Base-by-base conservation (phyloP, 92 coral and sea anemone genomes). In the Paramuricea clavata region DNA sequence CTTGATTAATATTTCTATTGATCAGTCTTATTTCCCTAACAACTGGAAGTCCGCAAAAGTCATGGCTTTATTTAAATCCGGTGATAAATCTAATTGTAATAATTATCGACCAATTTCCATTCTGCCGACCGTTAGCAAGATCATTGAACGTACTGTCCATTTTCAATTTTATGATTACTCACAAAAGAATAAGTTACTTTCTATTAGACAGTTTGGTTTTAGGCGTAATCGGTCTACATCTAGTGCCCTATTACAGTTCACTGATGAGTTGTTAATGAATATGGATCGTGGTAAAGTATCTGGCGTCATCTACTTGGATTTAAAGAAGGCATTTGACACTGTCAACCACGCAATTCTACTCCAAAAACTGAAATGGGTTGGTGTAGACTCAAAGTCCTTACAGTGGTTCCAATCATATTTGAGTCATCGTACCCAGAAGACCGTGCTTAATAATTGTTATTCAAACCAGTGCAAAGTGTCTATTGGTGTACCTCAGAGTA, bases 241-340 rank as follows among this genome's bases (percentile, higher is more conserved):
- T n/a, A 81, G 85, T 81, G 85, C 76, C 34, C 68, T 81, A 25
- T 57, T 81, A 61, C 85, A 81, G 76, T 81, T 81, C 30, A 81
- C 85, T 6, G 85, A 64, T 61, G 76, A 81, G 26, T 59, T 81
- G 31, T 50, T 81, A 44, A 28, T 56, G 12, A 59, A 39, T 64
- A 31, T 81, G 85, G 85, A 81, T 57, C 23, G 64, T 21, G 12
- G 85, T 8, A 81, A 35, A 81, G 85, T 81, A 17, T 56, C 6
- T 32, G 85, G 85, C 3, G 77, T 57, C 35, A 64, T 81, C 19
- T 81, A 81, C 34, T 39, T 59, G 85, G 85, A 81, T 47, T 81
- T 59, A n/a, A 59, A 50, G 23, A 61, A 81, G 85, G 76, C 72
- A 25, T 78, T 76, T 49, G 64, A 42, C 62, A 76, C 69, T 26